A percentile compares a stretch with the other conserved stretches of the same genome.
Conservation (phyloP, 2,113 vertebrate species). For the Sturnira hondurensis region DNA sequence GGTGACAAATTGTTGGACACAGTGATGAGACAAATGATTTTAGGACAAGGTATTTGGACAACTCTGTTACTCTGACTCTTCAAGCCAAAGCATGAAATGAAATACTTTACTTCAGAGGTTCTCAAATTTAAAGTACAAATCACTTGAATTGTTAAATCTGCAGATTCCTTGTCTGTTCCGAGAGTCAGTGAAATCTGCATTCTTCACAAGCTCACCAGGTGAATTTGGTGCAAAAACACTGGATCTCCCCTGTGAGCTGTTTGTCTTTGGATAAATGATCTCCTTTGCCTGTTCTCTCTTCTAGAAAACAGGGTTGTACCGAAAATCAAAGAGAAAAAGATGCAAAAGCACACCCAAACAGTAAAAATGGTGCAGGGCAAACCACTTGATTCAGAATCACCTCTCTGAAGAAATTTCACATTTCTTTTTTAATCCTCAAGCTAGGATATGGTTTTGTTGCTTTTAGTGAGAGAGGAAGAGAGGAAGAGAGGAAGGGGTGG, state of each 20-base stretch:
- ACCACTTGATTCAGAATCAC: background rate
- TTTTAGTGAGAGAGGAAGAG: too few species aligned
- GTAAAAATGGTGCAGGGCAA: background rate
- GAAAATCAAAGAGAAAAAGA: background rate
- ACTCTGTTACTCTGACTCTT: background rate
- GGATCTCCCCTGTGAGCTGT: background rate
- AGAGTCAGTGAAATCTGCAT: background rate
- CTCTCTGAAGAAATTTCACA: background rate
- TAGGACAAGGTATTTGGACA: background rate
- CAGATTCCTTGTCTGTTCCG: background rate
- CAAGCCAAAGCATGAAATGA: background rate
- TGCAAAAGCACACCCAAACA: background rate
- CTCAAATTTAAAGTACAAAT: background rate
- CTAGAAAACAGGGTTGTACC: background rate
- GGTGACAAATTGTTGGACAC: background rate
- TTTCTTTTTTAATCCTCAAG: background rate
- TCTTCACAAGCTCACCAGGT: background rate
- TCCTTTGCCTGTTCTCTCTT: background rate
- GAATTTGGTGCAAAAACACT: background rate
- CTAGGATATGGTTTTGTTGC: too few species aligned
- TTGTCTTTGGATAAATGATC: background rate
- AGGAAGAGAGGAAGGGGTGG: too few species aligned
- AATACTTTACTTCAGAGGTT: background rate
- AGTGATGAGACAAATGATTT: background rate
- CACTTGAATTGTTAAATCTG: background rate